Conservation (phyloP, 2,113 vertebrate species). For the Uropsilus gracilis region DNA sequence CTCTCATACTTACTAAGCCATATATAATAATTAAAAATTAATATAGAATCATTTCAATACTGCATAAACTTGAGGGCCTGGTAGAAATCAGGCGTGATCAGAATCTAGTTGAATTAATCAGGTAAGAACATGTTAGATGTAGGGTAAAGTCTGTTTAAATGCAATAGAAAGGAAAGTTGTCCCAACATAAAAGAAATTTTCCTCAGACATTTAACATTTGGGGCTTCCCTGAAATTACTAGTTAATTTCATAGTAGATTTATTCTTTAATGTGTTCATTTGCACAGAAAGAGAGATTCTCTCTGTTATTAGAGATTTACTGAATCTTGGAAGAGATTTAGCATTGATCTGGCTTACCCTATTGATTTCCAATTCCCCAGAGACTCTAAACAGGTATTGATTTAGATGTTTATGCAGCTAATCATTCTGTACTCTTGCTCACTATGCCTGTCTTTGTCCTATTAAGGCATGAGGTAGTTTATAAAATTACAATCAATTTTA, state of each 20-base stretch:
- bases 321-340: slow-evolving; percentile 56
- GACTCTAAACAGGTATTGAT: background rate
- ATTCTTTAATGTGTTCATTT: background rate
- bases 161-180: background rate
- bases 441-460: slow-evolving; percentile 47
- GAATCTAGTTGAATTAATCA: slow-evolving; percentile 27
- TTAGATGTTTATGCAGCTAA: slow-evolving; percentile 44
- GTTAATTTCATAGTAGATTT: slow-evolving; percentile 51
- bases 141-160: background rate
- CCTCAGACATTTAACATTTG: background rate
- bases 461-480: slow-evolving; percentile 74
- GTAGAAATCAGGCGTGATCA: background rate
- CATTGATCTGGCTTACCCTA: slow-evolving; percentile 36
- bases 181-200: background rate
- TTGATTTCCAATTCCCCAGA: slow-evolving; percentile 62
- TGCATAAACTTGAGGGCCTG: background rate
- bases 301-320: slow-evolving; percentile 38
- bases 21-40: slow-evolving; percentile 43
- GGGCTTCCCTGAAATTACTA: background rate
- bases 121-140: background rate
- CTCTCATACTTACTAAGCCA: background rate
- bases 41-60: background rate
- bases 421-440: background rate
- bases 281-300: background rate
- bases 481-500: slow-evolving; percentile 81